These are phyloP conservation scores for Tiliacea aurago DNA, from an alignment of 2,888 invertebrate species.

Conservation along the genomic window DNA sequence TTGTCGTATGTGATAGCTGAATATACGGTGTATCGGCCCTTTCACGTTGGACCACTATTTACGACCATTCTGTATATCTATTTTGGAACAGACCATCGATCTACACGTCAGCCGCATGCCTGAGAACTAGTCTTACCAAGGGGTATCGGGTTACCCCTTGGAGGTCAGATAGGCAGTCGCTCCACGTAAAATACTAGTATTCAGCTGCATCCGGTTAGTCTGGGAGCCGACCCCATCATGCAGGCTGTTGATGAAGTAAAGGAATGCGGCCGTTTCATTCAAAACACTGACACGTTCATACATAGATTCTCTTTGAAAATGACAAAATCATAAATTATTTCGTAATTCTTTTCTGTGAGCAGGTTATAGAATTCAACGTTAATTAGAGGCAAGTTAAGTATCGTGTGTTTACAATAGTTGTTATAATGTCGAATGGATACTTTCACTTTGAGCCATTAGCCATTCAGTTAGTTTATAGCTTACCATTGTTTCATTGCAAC, in stretches of 20 bases:
- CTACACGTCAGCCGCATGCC: neutral
- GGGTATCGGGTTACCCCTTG: neutral
- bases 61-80: too few relatives aligned
- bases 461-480: neutral
- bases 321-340: slow-evolving; percentile 13
- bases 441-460: neutral
- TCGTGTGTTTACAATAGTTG: neutral
- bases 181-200: neutral
- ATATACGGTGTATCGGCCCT: too few relatives aligned
- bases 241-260: too few relatives aligned
- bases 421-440: neutral
- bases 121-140: neutral
- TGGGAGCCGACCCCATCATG: too few relatives aligned
- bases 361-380: neutral
- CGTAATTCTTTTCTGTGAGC: too few relatives aligned
- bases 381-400: neutral
- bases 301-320: neutral
- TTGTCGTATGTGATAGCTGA: too few relatives aligned
- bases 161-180: neutral
- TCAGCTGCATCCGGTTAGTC: too few relatives aligned
- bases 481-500: slow-evolving; percentile 8
- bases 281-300: neutral
- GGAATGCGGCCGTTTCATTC: neutral
- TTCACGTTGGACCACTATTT: too few relatives aligned
- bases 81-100: too few relatives aligned